Base-by-base conservation (phyloP, 2,888 invertebrate species). In the Byasa hedistus region DNA sequence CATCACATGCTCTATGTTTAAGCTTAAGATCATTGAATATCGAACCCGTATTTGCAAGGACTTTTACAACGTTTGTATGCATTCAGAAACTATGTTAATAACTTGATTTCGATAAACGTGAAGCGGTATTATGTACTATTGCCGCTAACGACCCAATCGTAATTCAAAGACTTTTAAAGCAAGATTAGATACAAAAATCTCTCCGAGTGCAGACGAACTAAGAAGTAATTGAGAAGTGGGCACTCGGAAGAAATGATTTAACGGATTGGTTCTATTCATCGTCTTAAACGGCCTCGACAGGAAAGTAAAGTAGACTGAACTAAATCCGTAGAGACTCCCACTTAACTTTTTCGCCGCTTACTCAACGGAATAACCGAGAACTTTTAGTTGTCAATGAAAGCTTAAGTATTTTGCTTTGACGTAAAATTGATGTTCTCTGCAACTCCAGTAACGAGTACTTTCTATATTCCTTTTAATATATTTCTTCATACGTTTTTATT, bases 311-410 rank as follows among this genome's bases (percentile, higher is more conserved):
- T 58, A 65, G 60, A 32, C 48, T 55, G 27, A 60, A 60, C 65
- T 65, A 60, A 65, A 60, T 65, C 65, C 60, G 48, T 60, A 65
- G 60, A 65, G 60, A 65, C 65, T 48, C 48, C 22, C 56, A 60
- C 65, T 65, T 65, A 65, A 65, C 65, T 60, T 65, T 65, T 65
- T 65, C 56, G 32, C 22, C 52, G 58, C 57, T 65, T 60, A 19
- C 56, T 23, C 60, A 56, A 61, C 54, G 52, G 36, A 66, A 61
- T 57, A 52, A 56, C 8, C 55, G 60, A 22, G 22, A 61, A 61
- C 52, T 57, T 66, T 61, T 52, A 66, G 57, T 52, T 58, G 21
- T 44, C 32, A 10, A n/a, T 57, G 57, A n/a, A 32, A 36, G 21
- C 21, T 19, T 36, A 32, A 32, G 17, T 57, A 21, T 36, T 36